These are phyloP conservation scores for Rhynchonycteris naso DNA, from an alignment of 2,797 vertebrate genomes.

Conservation along the genomic window DNA sequence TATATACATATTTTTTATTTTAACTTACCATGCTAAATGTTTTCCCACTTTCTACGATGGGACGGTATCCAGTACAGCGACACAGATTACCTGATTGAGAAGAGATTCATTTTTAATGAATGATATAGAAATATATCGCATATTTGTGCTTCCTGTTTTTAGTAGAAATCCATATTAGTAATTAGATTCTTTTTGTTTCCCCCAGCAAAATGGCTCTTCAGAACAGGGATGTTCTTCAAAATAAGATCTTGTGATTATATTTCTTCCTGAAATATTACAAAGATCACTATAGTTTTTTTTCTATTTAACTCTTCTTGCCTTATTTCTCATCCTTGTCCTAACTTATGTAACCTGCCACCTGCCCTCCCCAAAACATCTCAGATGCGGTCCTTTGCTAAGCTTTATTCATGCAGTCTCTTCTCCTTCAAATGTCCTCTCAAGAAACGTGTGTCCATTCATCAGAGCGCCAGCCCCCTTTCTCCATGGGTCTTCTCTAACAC, in stretches of 20 bases:
- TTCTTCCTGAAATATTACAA: slow-evolving; percentile 29
- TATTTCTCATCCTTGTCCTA: neutral
- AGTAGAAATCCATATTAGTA: neutral
- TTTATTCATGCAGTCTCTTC: neutral
- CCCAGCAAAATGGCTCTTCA: neutral
- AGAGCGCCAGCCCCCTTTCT: neutral
- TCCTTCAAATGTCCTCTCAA: neutral
- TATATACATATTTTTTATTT: neutral
- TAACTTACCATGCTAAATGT: slow-evolving; percentile 85
- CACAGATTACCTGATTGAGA: slow-evolving; percentile 86
- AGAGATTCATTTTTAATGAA: slow-evolving; percentile 6
- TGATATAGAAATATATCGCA: neutral
- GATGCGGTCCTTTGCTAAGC: neutral
- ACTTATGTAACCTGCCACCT: neutral
- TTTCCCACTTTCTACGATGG: slow-evolving; percentile 86
- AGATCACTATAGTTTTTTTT: neutral
- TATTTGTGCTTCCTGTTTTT: neutral
- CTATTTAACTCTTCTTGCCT: neutral
- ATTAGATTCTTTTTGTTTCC: neutral
- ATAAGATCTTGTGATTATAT: neutral
- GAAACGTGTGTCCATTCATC: neutral
- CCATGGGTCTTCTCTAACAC: neutral
- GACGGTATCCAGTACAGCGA: slow-evolving; percentile 86
- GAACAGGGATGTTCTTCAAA: neutral
- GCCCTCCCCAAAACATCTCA: neutral